Evolutionary conservation across 1,140 invertebrate genomes (phyloP).

Genomic region (Medauroidea extradentata): DNA sequence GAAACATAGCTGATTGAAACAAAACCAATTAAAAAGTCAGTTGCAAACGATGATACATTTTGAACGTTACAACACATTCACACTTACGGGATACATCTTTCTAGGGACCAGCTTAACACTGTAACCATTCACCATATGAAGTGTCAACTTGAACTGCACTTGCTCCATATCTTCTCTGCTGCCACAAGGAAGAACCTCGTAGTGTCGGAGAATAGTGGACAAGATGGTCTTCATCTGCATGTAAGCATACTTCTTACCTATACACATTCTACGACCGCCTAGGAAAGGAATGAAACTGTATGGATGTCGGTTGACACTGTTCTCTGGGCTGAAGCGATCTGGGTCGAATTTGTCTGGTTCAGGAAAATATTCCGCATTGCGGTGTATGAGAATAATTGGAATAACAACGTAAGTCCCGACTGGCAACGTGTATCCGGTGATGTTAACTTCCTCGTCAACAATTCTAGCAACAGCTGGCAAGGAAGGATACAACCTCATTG

Average conservation of each 20-base stretch:
- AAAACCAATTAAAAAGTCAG: too few relatives aligned
- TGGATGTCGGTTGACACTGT: conserved; percentile 30
- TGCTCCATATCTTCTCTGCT: too few relatives aligned
- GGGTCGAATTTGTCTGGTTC: conserved; percentile 55
- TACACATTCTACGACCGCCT: neutral
- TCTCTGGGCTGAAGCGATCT: conserved; percentile 47
- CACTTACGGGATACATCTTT: too few relatives aligned
- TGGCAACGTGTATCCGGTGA: conserved; percentile 31
- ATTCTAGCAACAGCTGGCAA: neutral
- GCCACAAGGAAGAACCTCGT: neutral
- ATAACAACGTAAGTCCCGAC: conserved; percentile 41
- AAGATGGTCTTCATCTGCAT: conserved; percentile 9
- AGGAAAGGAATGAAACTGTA: conserved; percentile 43
- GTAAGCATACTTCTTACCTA: conserved; percentile 1
- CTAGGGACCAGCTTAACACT: too few relatives aligned
- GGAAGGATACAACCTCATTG: conserved; percentile 1
- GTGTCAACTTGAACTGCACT: too few relatives aligned
- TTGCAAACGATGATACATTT: too few relatives aligned
- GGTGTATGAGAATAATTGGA: conserved; percentile 42
- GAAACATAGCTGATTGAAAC: too few relatives aligned
- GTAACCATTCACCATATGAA: too few relatives aligned
- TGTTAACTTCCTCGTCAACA: neutral
- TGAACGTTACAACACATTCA: too few relatives aligned
- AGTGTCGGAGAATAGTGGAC: conserved; percentile 1
- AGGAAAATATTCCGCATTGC: conserved; percentile 45